Evolutionary conservation across 2,888 invertebrate species (phyloP).

Genomic region (Loripinus fragilis): DNA sequence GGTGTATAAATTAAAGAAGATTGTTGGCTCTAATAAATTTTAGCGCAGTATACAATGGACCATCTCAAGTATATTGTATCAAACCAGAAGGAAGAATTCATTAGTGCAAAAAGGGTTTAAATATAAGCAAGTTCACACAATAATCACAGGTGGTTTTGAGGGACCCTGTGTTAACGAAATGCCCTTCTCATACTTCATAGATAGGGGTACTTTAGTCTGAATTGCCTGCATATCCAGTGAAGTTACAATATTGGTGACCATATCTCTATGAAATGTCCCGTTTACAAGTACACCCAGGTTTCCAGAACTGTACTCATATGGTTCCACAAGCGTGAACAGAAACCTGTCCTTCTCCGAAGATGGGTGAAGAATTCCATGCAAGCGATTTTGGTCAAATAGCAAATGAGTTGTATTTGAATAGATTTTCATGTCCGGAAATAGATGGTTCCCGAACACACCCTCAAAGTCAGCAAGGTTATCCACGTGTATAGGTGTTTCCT

Average conservation of each 20-base stretch:
- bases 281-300: background rate
- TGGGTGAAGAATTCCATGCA: conserved; percentile 35
- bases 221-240: background rate
- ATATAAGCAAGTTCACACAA: too few relatives aligned
- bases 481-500: background rate
- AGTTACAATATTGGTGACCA: background rate
- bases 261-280: background rate
- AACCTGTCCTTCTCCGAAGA: conserved; percentile 40
- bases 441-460: conserved; percentile 33
- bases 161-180: too few relatives aligned
- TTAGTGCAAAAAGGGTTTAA: too few relatives aligned
- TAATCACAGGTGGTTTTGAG: too few relatives aligned
- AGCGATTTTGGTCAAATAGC: background rate
- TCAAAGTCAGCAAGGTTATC: conserved; percentile 28
- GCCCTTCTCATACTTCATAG: conserved; percentile 22
- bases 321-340: conserved; percentile 37
- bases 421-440: conserved; percentile 29
- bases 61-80: too few relatives aligned
- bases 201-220: conserved; percentile 30
- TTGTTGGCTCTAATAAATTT: too few relatives aligned
- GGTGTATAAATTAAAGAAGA: too few relatives aligned
- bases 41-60: too few relatives aligned
- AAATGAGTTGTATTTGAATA: background rate
- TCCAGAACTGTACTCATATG: conserved; percentile 34
- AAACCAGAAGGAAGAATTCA: too few relatives aligned